Base-by-base conservation (phyloP, 2,797 vertebrate genomes). In the Phrynocephalus forsythii region DNA sequence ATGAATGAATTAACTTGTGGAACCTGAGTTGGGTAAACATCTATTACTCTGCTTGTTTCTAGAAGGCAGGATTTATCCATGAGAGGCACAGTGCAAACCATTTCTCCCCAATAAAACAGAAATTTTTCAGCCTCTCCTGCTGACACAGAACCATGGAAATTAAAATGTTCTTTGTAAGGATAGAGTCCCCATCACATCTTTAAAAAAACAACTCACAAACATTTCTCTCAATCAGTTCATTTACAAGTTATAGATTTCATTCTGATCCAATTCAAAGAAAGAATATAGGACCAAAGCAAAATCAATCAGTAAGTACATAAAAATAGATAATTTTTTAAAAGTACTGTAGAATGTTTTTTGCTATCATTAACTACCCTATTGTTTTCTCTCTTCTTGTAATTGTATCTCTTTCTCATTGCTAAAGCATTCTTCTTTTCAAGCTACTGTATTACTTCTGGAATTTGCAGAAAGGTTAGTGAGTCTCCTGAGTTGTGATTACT, bases 401-500 rank as follows among this genome's bases (percentile, higher is more conserved):
- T 93, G 84, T 95, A 91, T 95, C 93, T 93, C 92, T 92, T 95
- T 94, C 94, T 94, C 92, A 94, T 94, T 96, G 96, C 96, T 95
- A 94, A 95, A 94, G 84, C 95, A 96, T 96, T 96, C 95, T 90
- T 96, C 93, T 95, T 95, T 91, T 94, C 93, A 94, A 95, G 91
- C 94, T 94, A 94, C 93, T 96, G 95, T 96, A 95, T 97, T 97
- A 97, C 96, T 97, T 95, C 93, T 97, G 94, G 94, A 96, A 97
- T 96, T 96, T 96, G 92, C 91, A 94, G 96, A 97, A 97, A 97
- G 97, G 97, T 97, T 97, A 97, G 96, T 94, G 95, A 97, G 96
- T 97, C 97, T 97, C 97, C 93, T 87, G 97, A 97, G 97, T 90
- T 97, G 95, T 96, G 97, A 97, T 97, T 97, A 97, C 96, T 97